Percentiles rank a stretch among this genome's conserved stretches.
Evolutionary conservation across 2,113 vertebrate species (phyloP).

Genomic region (Calyptomena viridis): DNA sequence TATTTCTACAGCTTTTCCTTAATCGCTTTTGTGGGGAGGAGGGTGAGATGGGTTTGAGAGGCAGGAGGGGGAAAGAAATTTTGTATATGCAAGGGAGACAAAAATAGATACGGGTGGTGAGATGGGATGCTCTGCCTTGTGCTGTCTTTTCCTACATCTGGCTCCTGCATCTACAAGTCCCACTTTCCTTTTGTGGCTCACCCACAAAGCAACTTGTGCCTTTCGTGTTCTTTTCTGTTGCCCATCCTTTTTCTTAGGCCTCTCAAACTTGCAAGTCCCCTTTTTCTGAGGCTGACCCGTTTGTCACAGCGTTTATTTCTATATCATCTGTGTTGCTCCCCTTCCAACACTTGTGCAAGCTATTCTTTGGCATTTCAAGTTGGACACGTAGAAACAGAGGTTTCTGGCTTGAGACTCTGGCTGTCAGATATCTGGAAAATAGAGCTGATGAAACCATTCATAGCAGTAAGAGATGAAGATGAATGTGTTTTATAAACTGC

Average conservation of each 20-base stretch:
- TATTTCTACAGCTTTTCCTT: slow-evolving; percentile 70
- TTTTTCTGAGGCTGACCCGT: not conserved
- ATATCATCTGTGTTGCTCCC: not conserved
- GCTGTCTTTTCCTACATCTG: no score
- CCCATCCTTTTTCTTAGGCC: not conserved
- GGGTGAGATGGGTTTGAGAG: not conserved
- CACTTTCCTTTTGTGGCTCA: not conserved
- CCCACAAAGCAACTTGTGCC: not conserved
- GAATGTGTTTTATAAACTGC: not conserved
- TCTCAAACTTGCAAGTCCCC: no score
- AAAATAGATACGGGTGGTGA: not conserved
- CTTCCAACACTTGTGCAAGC: not conserved
- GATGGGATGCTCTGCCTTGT: no score
- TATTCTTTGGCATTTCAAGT: not conserved
- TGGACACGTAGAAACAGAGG: not conserved
- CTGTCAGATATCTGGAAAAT: not conserved
- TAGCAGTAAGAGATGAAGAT: not conserved
- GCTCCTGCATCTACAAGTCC: not conserved
- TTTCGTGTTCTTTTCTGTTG: not conserved
- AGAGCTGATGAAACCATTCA: not conserved
- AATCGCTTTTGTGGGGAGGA: slow-evolving; percentile 29
- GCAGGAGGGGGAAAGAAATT: not conserved
- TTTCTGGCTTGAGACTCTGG: not conserved
- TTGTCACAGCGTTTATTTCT: not conserved
- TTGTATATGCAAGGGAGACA: not conserved